Conservation (phyloP, 2,797 vertebrate species). For the Malurus splendens region DNA sequence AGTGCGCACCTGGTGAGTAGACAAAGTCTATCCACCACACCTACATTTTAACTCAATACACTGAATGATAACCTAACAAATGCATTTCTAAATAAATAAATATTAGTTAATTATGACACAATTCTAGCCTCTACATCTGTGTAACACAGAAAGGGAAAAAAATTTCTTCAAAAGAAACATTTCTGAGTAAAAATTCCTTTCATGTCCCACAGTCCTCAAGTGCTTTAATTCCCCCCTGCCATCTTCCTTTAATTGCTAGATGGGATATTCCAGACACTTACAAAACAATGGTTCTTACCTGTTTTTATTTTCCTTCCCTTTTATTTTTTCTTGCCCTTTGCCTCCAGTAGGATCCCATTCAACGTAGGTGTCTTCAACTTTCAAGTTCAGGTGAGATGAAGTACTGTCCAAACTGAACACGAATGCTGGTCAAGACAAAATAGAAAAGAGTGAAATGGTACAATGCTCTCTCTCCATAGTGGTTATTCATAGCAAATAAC, state of each 20-base stretch:
- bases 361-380: conserved; percentile 82
- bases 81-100: neutral
- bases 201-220: neutral
- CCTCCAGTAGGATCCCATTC: conserved; percentile 91
- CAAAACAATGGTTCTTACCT: conserved; percentile 70
- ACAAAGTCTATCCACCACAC: neutral
- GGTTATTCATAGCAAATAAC: fast-evolving
- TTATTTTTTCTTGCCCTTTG: conserved; percentile 86
- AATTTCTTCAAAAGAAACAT: neutral
- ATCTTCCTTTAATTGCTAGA: neutral
- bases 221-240: neutral
- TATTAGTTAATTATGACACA: neutral
- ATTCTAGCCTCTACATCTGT: neutral
- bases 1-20: neutral
- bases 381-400: conserved; percentile 87
- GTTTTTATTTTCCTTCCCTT: conserved; percentile 88
- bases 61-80: neutral
- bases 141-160: neutral
- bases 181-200: neutral
- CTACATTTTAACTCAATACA: neutral
- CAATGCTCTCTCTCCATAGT: neutral
- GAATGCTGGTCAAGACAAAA: conserved; percentile 75
- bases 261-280: neutral
- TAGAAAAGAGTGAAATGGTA: neutral
- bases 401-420: conserved; percentile 83